Conservation (phyloP, 2,797 vertebrate species). For the Harpagifer antarcticus region DNA sequence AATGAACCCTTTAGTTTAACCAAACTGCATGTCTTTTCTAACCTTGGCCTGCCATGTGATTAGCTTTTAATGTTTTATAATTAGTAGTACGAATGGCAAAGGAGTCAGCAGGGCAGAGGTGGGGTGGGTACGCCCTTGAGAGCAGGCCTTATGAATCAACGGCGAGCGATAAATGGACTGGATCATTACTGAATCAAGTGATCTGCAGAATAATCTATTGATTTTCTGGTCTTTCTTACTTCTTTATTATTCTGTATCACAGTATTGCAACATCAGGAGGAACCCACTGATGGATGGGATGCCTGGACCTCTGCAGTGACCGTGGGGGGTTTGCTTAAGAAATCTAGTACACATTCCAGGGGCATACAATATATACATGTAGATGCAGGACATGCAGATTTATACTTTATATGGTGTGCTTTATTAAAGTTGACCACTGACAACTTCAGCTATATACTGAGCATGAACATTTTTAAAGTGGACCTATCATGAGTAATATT, state of each 20-base stretch:
- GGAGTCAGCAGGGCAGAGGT: conserved; percentile 83
- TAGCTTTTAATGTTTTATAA: conserved; percentile 87
- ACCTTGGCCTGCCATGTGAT: conserved; percentile 82
- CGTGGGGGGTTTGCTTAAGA: conserved; percentile 56
- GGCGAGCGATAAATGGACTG: conserved; percentile 86
- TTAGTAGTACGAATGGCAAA: conserved; percentile 82
- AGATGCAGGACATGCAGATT: conserved; percentile 21
- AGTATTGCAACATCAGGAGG: conserved; percentile 89
- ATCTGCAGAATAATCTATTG: conserved; percentile 91
- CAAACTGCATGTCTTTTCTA: conserved; percentile 78
- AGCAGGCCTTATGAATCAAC: conserved; percentile 85
- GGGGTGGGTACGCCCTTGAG: conserved; percentile 83
- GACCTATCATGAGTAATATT: too few species aligned
- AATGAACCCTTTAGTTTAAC: conserved; percentile 60
- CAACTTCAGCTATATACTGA: too few species aligned
- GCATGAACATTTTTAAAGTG: too few species aligned
- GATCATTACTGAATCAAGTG: conserved; percentile 90
- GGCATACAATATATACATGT: conserved; percentile 42
- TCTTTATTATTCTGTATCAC: conserved; percentile 89
- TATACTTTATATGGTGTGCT: conserved; percentile 30
- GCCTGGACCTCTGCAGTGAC: conserved; percentile 73
- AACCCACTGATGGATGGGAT: conserved; percentile 84
- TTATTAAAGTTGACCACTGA: conserved; percentile 34
- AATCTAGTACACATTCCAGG: conserved; percentile 42
- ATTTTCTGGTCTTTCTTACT: conserved; percentile 88